Conservation (phyloP, 2,113 vertebrate genomes). For the Potamarius usumacintae region DNA sequence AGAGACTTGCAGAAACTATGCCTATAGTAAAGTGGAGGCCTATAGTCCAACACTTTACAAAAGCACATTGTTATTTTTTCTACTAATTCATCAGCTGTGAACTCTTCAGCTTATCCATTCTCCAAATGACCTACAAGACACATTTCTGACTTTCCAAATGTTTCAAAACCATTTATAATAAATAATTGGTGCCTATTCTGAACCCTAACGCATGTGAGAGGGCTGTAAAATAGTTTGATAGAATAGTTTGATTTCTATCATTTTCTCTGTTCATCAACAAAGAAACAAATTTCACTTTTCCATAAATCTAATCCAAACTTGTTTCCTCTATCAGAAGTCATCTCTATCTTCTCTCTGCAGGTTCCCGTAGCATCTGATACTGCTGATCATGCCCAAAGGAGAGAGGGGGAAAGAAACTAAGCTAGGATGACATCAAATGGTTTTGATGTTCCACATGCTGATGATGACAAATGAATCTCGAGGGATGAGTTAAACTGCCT, state of each 20-base stretch:
- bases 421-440: not conserved
- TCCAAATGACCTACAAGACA: not conserved
- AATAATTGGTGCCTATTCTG: not conserved
- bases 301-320: not conserved
- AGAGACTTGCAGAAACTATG: not conserved
- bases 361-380: not conserved
- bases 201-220: not conserved
- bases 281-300: not conserved
- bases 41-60: not conserved
- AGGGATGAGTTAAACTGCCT: not conserved
- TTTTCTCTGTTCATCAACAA: not conserved
- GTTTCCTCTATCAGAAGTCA: not conserved
- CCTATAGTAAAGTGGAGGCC: too few relatives aligned
- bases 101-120: not conserved
- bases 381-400: not conserved
- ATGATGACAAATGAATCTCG: not conserved
- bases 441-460: not conserved
- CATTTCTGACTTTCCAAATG: constrained; percentile 30
- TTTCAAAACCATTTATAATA: not conserved
- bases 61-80: not conserved
- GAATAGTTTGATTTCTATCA: constrained; percentile 3
- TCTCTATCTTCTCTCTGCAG: not conserved
- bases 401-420: not conserved
- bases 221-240: not conserved
- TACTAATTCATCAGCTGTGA: not conserved